phyloP scores from a whole-genome alignment of 2,797 vertebrate genomes.

The Argyrosomus regius region DNA sequence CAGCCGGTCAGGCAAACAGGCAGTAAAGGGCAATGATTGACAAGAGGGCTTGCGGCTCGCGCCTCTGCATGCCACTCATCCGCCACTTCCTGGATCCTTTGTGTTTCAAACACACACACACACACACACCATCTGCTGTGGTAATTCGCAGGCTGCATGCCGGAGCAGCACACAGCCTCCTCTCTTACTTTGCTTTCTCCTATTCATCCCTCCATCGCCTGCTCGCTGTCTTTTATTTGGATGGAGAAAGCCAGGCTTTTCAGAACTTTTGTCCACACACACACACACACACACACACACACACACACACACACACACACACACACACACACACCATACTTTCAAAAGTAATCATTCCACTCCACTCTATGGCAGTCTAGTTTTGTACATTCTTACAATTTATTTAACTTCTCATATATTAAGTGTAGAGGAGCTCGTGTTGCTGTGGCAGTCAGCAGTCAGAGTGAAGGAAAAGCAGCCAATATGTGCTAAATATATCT shows the following conservation, averaged over 20 bases:
- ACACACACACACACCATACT: slow-evolving; percentile 14
- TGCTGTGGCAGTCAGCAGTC: neutral
- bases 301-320: slow-evolving; percentile 19
- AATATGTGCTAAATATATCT: no score
- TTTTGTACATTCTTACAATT: slow-evolving; percentile 23
- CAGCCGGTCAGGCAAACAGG: slow-evolving; percentile 52
- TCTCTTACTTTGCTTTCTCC: slow-evolving; percentile 68
- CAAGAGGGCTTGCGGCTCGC: slow-evolving; percentile 81
- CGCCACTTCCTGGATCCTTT: slow-evolving; percentile 85
- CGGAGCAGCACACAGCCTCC: slow-evolving; percentile 79
- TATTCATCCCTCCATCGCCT: slow-evolving; percentile 66
- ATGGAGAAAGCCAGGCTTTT: slow-evolving; percentile 69
- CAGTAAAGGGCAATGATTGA: slow-evolving; percentile 80
- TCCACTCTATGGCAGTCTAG: slow-evolving; percentile 18
- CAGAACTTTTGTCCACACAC: slow-evolving; percentile 67
- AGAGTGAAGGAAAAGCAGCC: no score
- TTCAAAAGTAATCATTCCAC: slow-evolving; percentile 41
- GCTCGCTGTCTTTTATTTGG: slow-evolving; percentile 67
- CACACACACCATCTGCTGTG: slow-evolving; percentile 86
- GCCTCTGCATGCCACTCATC: slow-evolving; percentile 82
- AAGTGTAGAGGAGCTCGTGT: neutral
- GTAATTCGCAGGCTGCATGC: slow-evolving; percentile 86
- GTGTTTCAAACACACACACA: slow-evolving; percentile 70
- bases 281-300: slow-evolving; percentile 14
- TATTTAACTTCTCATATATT: slow-evolving; percentile 40